phyloP scores from a whole-genome alignment of 1,140 invertebrate species.

The Meloidogyne chitwoodi region DNA sequence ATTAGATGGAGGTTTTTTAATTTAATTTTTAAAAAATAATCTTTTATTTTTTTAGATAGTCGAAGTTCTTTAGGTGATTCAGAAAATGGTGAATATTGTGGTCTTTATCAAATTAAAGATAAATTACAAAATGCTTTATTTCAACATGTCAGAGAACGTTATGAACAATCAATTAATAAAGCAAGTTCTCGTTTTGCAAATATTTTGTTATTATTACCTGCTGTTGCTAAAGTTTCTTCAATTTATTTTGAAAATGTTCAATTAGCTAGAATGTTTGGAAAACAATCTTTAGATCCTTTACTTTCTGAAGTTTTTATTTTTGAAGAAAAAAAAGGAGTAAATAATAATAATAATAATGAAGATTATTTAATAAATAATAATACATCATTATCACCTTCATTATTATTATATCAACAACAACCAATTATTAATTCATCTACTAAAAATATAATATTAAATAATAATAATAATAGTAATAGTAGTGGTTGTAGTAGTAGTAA shows the following conservation, averaged over 20 bases:
- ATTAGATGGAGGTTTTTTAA: constrained; percentile 32
- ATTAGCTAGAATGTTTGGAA: constrained; percentile 47
- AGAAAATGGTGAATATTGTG: constrained; percentile 6
- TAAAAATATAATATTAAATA: neutral
- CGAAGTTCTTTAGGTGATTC: constrained; percentile 18
- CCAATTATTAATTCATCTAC: neutral
- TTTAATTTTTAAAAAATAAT: neutral
- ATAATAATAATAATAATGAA: neutral
- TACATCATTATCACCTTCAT: neutral
- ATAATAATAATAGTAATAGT: neutral
- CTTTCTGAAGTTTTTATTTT: constrained; percentile 33
- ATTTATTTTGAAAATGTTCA: constrained; percentile 46
- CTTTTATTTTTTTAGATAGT: constrained; percentile 8
- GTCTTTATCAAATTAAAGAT: constrained; percentile 26
- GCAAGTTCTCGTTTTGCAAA: constrained; percentile 45
- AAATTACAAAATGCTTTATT: constrained; percentile 43
- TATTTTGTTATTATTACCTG: constrained; percentile 37
- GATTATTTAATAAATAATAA: neutral
- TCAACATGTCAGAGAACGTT: constrained; percentile 46
- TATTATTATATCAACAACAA: neutral
- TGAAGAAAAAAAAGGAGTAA: neutral
- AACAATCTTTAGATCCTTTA: constrained; percentile 43
- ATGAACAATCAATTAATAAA: constrained; percentile 25
- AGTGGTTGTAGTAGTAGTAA: neutral
- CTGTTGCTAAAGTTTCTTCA: constrained; percentile 45